A percentile compares a stretch with the other conserved stretches of the same genome.
phyloP scores from a whole-genome alignment of 2,797 vertebrate species.

The Hirundo rustica region DNA sequence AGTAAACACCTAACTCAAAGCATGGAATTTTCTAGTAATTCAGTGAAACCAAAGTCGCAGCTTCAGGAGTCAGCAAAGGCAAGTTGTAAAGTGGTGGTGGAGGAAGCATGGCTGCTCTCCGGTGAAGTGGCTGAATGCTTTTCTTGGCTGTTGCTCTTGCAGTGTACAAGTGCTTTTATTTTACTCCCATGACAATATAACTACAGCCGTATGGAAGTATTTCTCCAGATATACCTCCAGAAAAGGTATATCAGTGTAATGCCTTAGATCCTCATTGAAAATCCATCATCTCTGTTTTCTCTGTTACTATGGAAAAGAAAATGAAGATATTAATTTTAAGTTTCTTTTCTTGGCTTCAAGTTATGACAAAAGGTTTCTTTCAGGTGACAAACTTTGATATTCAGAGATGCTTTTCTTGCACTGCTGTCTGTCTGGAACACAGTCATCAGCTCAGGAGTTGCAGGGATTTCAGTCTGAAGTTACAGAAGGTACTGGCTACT shows the following conservation, averaged over 20 bases:
- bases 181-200: not conserved
- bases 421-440: not conserved
- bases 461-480: not conserved
- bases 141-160: not conserved
- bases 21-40: not conserved
- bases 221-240: not conserved
- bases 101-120: not conserved
- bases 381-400: not conserved
- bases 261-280: not conserved
- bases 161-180: not conserved
- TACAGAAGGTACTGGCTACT: not conserved
- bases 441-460: not conserved
- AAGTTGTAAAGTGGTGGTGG: not conserved
- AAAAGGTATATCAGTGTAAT: not conserved
- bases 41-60: not conserved
- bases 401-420: not conserved
- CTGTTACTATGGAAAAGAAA: not conserved
- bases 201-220: not conserved
- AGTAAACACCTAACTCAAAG: not conserved
- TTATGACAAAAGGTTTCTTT: not conserved
- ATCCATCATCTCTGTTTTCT: not conserved
- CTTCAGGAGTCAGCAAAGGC: not conserved
- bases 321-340: not conserved
- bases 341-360: not conserved
- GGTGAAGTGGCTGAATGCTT: not conserved